A percentile compares a stretch with the other conserved stretches of the same genome.
Conservation (phyloP, 2,113 vertebrate species). For the Nannobrachium achirus region DNA sequence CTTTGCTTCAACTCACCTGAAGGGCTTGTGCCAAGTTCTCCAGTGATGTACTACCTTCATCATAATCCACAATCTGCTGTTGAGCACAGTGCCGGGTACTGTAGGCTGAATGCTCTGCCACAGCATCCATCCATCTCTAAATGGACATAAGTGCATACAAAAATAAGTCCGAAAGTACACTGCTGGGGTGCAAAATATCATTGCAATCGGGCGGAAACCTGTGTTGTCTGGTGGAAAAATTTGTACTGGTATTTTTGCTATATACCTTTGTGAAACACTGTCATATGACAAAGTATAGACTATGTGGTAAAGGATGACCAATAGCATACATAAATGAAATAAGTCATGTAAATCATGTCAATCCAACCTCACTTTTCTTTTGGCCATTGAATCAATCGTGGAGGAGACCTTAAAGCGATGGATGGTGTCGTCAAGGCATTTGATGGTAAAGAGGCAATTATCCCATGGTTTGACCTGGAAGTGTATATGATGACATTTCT, state of each 20-base stretch:
- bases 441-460: slow-evolving; percentile 87
- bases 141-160: slow-evolving; percentile 13
- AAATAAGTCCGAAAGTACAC: not conserved
- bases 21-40: slow-evolving; percentile 81
- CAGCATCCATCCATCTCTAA: slow-evolving; percentile 89
- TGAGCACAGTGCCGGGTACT: slow-evolving; percentile 84
- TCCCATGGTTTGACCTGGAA: slow-evolving; percentile 88
- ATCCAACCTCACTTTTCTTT: slow-evolving; percentile 84
- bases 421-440: slow-evolving; percentile 88
- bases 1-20: slow-evolving; percentile 73
- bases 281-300: no score
- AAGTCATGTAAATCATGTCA: not conserved
- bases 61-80: slow-evolving; percentile 80
- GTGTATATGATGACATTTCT: not conserved
- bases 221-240: no score
- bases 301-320: no score
- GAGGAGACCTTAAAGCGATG: slow-evolving; percentile 89
- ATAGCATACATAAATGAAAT: no score
- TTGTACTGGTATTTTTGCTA: no score
- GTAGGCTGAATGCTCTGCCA: slow-evolving; percentile 89
- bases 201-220: no score
- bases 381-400: slow-evolving; percentile 79
- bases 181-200: no score
- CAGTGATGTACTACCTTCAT: slow-evolving; percentile 62
- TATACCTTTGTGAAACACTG: no score